Evolutionary conservation across 2,888 invertebrate species (phyloP), one percentile per base, ranked within the genome.

Genomic region (Nomada fabriciana): DNA sequence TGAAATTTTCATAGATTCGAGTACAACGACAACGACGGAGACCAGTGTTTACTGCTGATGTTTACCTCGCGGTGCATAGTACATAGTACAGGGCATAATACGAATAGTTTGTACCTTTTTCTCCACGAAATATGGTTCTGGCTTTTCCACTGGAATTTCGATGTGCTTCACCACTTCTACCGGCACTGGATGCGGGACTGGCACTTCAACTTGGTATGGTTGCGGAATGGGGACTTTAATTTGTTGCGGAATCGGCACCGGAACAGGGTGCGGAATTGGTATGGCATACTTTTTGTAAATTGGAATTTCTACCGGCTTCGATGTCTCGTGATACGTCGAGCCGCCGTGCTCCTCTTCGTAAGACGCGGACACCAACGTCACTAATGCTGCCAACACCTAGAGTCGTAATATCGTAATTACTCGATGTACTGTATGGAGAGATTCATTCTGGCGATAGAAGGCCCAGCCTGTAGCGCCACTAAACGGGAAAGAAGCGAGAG

Each of bases 201-300:
- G 87, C 3, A 96, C 95, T 87, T 95, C 94, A 20, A 96, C 95
- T 50, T 95, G 95, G 92, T 95, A 95, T 23, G 96, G 95, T 73
- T 95, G 95, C 0, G 95, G 95, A 4, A 95, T 94, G 13, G 95
- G 95, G 1, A 96, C 94, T 80, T 94, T 94, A 18, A 95, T 95
- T n/a, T 94, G 94, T 71, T 95, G 95, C 0, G 95, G 95, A 3
- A 95, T 94, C 5, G 95, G 94, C 0, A 95, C 95, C 0, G 95
- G 95, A 2, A 95, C 94, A 2, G 95, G 95, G 89, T 95, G 95
- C 2, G 95, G 95, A 68, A 95, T 95, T 82, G 94, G 94, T 91
- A 95, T 95, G 23, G 95, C 95, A 82, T 93, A 93, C 61, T 92
- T 93, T 67, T 92, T 92, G 78, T 93, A 93, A 72, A 93, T 90